Percentiles rank a stretch among this genome's conserved stretches.
Conservation (phyloP, 2,888 invertebrate species). For the Lymantria dispar region DNA sequence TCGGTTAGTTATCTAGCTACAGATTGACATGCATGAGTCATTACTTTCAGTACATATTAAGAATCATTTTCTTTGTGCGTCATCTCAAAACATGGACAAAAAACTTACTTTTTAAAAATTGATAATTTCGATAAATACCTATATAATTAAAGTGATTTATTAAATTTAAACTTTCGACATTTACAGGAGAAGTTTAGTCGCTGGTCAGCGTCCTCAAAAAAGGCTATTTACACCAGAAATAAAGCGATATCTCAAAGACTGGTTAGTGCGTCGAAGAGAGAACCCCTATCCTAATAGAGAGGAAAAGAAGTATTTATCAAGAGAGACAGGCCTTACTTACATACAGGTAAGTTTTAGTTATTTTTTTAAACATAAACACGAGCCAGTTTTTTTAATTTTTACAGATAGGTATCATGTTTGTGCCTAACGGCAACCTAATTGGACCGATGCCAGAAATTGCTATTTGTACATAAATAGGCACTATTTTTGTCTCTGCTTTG, state of each 20-base stretch:
- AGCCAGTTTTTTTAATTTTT: constrained; percentile 29
- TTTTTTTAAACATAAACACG: constrained; percentile 11
- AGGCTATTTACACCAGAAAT: constrained; percentile 91
- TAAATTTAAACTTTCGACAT: constrained; percentile 1
- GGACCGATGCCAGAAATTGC: constrained; percentile 72
- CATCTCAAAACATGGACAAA: constrained; percentile 32
- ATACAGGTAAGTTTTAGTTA: constrained; percentile 83
- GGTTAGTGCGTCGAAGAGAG: constrained; percentile 88
- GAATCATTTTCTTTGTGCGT: constrained; percentile 73
- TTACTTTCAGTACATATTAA: constrained; percentile 56
- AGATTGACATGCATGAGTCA: constrained; percentile 57
- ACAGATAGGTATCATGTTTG: constrained; percentile 54
- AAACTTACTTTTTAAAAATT: no score
- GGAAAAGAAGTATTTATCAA: constrained; percentile 87
- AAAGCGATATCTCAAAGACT: constrained; percentile 89
- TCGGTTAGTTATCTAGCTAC: constrained; percentile 77
- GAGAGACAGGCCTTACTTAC: constrained; percentile 89
- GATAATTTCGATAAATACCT: constrained; percentile 1
- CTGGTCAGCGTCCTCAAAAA: constrained; percentile 86
- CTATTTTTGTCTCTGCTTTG: constrained; percentile 76
- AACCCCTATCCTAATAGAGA: constrained; percentile 91
- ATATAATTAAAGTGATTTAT: not conserved
- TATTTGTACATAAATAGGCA: constrained; percentile 80
- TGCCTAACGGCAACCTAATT: constrained; percentile 76
- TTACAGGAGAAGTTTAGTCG: constrained; percentile 81